Conservation (phyloP, 2,888 invertebrate genomes). For the Listrodromus nycthemerus region DNA sequence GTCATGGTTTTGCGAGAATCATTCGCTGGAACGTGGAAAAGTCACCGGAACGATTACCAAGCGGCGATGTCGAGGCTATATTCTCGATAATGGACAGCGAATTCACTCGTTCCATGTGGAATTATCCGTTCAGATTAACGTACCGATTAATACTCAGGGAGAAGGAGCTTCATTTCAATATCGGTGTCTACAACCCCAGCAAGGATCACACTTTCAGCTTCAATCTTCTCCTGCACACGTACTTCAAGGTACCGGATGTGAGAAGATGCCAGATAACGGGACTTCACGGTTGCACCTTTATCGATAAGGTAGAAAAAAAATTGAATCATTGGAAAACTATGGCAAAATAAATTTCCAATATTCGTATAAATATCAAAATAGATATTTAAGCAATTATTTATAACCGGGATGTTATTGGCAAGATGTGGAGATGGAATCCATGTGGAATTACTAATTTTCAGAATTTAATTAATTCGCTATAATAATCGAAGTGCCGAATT, state of each 20-base stretch:
- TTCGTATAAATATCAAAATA: background rate
- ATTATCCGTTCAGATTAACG: conserved; percentile 96
- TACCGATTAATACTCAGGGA: conserved; percentile 96
- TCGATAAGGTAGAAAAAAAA: conserved; percentile 90
- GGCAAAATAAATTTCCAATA: background rate
- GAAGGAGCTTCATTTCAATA: conserved; percentile 96
- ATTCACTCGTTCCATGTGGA: conserved; percentile 97
- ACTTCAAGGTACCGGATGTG: conserved; percentile 98
- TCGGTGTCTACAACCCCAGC: conserved; percentile 97
- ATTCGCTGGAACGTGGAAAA: conserved; percentile 96
- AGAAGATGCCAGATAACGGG: conserved; percentile 96
- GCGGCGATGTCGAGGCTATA: conserved; percentile 96
- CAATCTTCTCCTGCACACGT: conserved; percentile 96
- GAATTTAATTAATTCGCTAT: too few species aligned
- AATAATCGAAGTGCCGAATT: too few species aligned
- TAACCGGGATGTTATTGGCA: too few species aligned
- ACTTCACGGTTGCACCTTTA: conserved; percentile 95
- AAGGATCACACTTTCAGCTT: conserved; percentile 96
- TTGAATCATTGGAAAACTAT: background rate
- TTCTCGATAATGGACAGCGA: conserved; percentile 97
- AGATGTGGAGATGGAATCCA: too few species aligned
- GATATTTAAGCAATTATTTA: conserved; percentile 13
- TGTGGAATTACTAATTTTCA: too few species aligned
- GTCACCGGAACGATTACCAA: conserved; percentile 94
- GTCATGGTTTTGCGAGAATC: conserved; percentile 98